These are phyloP conservation scores for Eriosoma lanigerum DNA, from an alignment of 1,140 invertebrate genomes.

Conservation along the genomic window DNA sequence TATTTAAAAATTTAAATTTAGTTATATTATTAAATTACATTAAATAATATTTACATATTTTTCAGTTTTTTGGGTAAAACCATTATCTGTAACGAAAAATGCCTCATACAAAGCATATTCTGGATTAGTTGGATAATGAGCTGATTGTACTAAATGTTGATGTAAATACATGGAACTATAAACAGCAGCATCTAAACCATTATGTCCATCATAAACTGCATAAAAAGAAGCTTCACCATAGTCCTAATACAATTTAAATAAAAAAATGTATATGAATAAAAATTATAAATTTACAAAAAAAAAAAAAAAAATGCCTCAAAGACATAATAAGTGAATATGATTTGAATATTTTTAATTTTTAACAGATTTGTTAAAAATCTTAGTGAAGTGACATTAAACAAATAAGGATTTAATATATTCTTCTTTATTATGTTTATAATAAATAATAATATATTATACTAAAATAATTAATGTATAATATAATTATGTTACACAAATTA, in stretches of 20 bases:
- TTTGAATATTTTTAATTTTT: too few relatives aligned
- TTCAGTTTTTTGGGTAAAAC: slow-evolving; percentile 75
- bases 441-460: too few relatives aligned
- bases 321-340: too few relatives aligned
- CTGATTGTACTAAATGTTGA: slow-evolving; percentile 76
- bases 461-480: too few relatives aligned
- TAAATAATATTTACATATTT: slow-evolving; percentile 63
- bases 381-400: too few relatives aligned
- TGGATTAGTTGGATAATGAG: slow-evolving; percentile 69
- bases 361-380: too few relatives aligned
- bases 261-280: too few relatives aligned
- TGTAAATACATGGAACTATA: slow-evolving; percentile 88
- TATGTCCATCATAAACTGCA: slow-evolving; percentile 95
- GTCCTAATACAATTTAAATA: slow-evolving; percentile 58
- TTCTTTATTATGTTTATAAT: too few relatives aligned
- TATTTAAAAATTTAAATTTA: not conserved
- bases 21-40: not conserved
- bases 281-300: too few relatives aligned
- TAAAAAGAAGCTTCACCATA: slow-evolving; percentile 74
- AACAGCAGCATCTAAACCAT: slow-evolving; percentile 83
- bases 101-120: slow-evolving; percentile 75
- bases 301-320: too few relatives aligned
- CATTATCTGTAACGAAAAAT: slow-evolving; percentile 78
- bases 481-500: too few relatives aligned
- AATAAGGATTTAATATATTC: too few relatives aligned